Percentiles rank a stretch among this genome's conserved stretches.
Conservation (phyloP, 1,140 invertebrate genomes). For the Stenopsyche tienmushanensis region DNA sequence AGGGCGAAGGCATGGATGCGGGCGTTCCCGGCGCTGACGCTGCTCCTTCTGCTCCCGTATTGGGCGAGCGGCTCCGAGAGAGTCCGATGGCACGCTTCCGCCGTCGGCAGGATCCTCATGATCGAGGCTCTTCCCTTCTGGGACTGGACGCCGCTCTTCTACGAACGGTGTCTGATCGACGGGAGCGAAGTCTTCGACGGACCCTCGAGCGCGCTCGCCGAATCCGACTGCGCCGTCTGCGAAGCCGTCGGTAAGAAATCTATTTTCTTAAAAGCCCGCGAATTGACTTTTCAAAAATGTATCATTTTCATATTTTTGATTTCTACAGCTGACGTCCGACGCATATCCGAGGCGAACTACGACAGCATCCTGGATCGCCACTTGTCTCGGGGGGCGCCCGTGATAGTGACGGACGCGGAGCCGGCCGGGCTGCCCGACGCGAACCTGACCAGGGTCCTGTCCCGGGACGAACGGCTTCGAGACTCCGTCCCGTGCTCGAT, state of each 20-base stretch:
- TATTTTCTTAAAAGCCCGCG: too few relatives aligned
- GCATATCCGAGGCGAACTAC: constrained; percentile 64
- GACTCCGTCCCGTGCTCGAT: constrained; percentile 70
- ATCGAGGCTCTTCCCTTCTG: constrained; percentile 72
- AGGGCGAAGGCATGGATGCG: neutral
- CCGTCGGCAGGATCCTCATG: constrained; percentile 62
- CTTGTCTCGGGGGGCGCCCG: constrained; percentile 67
- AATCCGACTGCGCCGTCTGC: constrained; percentile 51
- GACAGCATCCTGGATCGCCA: constrained; percentile 67
- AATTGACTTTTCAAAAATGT: too few relatives aligned
- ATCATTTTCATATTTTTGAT: constrained; percentile 31
- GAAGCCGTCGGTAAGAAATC: constrained; percentile 52
- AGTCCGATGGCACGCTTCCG: constrained; percentile 57
- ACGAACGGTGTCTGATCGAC: constrained; percentile 70
- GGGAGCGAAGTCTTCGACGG: constrained; percentile 52
- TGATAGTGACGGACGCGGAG: constrained; percentile 72
- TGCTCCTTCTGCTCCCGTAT: neutral
- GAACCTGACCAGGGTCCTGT: constrained; percentile 64
- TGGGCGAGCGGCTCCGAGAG: neutral
- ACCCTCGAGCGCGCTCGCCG: constrained; percentile 43
- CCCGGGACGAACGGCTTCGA: constrained; percentile 60
- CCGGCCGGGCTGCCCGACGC: constrained; percentile 64
- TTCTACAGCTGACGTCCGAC: constrained; percentile 62
- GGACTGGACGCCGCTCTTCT: constrained; percentile 79
- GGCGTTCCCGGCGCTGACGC: neutral